Evolutionary conservation across 2,888 invertebrate genomes (phyloP), one percentile per base, ranked within the genome.

Genomic region (Tiphia femorata): DNA sequence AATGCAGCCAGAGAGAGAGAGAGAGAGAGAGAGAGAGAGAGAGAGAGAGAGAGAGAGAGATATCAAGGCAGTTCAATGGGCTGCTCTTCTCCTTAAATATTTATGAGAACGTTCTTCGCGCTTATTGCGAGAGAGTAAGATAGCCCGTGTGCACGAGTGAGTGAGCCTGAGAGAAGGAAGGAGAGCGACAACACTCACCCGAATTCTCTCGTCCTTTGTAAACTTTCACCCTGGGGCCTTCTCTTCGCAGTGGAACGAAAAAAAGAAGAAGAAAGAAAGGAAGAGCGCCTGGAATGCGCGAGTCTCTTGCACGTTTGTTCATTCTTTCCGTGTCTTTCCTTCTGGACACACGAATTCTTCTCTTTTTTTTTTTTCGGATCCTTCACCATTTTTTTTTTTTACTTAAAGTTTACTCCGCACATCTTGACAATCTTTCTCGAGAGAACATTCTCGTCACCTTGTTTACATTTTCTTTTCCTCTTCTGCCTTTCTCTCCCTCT

Each of bases 141-240:
- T 5, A 27, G 10, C 6, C 5, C 5, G 27, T 10, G 27, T n/a
- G n/a, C n/a, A n/a, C n/a, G n/a, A n/a, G n/a, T n/a, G n/a, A n/a
- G n/a, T n/a, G n/a, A n/a, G n/a, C 12, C 30, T 30, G n/a, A 12
- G 7, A 30, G 3, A 8, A 3, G 30, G 3, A 30, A 2, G 30
- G 2, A 37, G 37, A 37, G 37, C 37, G 37, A 2, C 37, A n/a
- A n/a, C 30, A 2, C 14, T 14, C 16, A 7, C 56, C 66, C 67
- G 52, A 67, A 67, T 62, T 65, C 65, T n/a, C n/a, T 57, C 29
- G 38, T 67, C 62, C 62, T 67, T 69, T 69, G 67, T 61, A 61
- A 59, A 69, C 65, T 69, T 69, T 69, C 68, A 66, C 67, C 53
- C 50, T n/a, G n/a, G 49, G 19, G 35, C 25, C 21, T 40, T 49